These are phyloP conservation scores for Coenobita brevimanus DNA, from an alignment of 1,140 invertebrate genomes.

Conservation along the genomic window DNA sequence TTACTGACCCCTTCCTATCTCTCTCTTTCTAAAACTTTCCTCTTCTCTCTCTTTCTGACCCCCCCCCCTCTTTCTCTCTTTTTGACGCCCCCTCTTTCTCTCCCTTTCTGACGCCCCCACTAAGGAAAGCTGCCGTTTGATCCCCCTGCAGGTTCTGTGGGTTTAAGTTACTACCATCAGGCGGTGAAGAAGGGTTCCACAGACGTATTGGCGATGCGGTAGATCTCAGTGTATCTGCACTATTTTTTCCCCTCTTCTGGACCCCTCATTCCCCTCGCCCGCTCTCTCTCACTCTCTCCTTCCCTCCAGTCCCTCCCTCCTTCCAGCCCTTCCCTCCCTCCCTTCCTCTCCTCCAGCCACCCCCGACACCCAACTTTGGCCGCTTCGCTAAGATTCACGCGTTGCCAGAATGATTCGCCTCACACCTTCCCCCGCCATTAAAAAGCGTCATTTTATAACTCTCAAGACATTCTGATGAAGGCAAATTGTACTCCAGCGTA, in stretches of 20 bases:
- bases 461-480: too few relatives aligned
- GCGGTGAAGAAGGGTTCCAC: not conserved
- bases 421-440: not conserved
- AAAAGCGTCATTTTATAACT: too few relatives aligned
- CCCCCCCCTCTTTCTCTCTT: not conserved
- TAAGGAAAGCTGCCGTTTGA: too few relatives aligned
- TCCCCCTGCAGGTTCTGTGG: too few relatives aligned
- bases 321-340: not conserved
- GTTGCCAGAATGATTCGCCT: conserved; percentile 55
- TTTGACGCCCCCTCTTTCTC: not conserved
- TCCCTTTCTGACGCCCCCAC: not conserved
- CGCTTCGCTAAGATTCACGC: conserved; percentile 40
- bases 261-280: not conserved
- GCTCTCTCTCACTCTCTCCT: not conserved
- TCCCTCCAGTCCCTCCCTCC: not conserved
- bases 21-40: not conserved
- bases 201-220: not conserved
- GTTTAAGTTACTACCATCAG: not conserved
- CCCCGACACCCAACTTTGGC: conserved; percentile 3
- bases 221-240: conserved; percentile 15
- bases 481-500: too few relatives aligned
- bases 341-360: not conserved
- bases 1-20: not conserved
- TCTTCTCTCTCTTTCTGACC: not conserved
- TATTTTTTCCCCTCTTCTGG: conserved; percentile 19